Evolutionary conservation across 2,797 vertebrate species (phyloP).

Genomic region (Myotis daubentonii): DNA sequence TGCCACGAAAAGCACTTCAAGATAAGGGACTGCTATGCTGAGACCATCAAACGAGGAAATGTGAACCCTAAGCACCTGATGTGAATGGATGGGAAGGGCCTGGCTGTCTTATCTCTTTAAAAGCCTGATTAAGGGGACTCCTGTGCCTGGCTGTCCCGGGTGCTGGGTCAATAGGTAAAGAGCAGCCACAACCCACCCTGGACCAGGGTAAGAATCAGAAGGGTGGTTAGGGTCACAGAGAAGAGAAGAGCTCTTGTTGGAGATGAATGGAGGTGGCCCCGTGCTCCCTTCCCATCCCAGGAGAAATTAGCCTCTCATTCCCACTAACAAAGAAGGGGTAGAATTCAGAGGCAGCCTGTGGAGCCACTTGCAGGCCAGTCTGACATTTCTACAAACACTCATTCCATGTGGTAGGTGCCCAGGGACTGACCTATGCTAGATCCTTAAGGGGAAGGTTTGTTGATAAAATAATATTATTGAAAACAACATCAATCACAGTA

Average conservation of each 20-base stretch:
- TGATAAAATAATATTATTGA: slow-evolving; percentile 60
- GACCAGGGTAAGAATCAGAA: neutral
- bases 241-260: neutral
- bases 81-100: neutral
- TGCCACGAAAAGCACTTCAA: neutral
- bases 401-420: neutral
- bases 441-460: slow-evolving; percentile 11
- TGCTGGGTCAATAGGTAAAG: fast-evolving
- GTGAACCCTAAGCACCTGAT: neutral
- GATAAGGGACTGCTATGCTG: neutral
- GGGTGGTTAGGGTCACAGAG: neutral
- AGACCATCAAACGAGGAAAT: neutral
- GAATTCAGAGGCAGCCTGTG: neutral
- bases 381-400: neutral
- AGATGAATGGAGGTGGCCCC: neutral
- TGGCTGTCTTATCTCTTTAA: neutral
- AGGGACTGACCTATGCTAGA: neutral
- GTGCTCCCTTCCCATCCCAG: neutral
- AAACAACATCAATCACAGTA: slow-evolving; percentile 42
- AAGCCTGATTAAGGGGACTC: neutral
- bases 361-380: neutral
- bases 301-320: neutral
- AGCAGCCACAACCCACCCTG: neutral
- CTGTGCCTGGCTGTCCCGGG: neutral
- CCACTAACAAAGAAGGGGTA: neutral